Evolutionary conservation across 2,113 vertebrate species (phyloP).

Genomic region (Pelodiscus sinensis): DNA sequence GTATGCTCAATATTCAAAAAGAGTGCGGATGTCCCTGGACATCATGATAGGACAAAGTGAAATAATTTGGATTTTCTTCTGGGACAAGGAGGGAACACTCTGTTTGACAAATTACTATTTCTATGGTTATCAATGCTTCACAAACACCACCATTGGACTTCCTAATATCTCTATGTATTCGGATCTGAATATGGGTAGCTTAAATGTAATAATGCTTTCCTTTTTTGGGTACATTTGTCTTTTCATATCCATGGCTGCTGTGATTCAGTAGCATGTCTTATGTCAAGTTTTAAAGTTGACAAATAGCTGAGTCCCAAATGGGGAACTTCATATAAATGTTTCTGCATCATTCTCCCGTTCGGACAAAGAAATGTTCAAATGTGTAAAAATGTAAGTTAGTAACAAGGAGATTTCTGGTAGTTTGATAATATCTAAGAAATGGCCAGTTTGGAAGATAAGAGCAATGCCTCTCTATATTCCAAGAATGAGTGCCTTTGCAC

Average conservation of each 20-base stretch:
- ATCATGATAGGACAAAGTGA: neutral
- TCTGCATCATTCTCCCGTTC: neutral
- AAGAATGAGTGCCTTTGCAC: neutral
- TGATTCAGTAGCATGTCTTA: neutral
- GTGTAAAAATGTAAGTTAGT: neutral
- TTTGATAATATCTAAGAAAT: neutral
- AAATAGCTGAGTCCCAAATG: neutral
- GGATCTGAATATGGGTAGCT: neutral
- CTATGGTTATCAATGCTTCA: neutral
- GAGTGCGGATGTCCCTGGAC: neutral
- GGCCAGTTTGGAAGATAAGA: neutral
- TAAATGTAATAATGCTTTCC: neutral
- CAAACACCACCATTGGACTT: neutral
- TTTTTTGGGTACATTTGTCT: neutral
- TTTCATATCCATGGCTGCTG: neutral
- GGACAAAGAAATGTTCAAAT: neutral
- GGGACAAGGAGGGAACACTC: neutral
- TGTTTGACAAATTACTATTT: neutral
- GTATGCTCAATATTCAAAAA: neutral
- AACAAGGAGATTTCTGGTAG: neutral
- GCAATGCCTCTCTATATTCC: neutral
- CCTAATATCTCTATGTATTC: neutral
- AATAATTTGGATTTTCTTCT: neutral
- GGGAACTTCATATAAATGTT: neutral
- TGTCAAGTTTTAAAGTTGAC: neutral